Conservation (phyloP, 2,113 vertebrate species). For the Probosciger aterrimus region DNA sequence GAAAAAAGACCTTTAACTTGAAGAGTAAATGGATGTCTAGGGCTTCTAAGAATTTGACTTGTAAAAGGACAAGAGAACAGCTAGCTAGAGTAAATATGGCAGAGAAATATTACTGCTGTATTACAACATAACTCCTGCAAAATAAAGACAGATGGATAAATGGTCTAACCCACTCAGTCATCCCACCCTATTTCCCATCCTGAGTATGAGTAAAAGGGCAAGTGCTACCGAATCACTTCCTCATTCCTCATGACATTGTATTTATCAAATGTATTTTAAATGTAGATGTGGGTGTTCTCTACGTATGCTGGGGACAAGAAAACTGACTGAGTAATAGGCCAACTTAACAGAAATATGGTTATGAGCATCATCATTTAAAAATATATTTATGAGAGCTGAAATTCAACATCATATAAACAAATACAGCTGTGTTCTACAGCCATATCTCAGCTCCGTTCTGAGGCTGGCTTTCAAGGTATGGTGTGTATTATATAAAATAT, state of each 20-base stretch:
- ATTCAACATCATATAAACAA: conserved; percentile 26
- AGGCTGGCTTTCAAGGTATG: neutral
- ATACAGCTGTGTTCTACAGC: neutral
- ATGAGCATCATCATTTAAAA: neutral
- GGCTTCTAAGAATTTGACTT: neutral
- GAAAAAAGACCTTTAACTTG: neutral
- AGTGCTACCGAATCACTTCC: neutral
- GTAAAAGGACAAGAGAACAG: conserved; percentile 1
- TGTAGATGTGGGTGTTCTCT: neutral
- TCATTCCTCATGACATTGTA: neutral
- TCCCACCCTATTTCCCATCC: neutral
- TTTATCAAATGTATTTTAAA: conserved; percentile 30
- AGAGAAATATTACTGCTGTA: neutral
- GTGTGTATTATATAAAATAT: neutral
- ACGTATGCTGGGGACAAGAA: neutral
- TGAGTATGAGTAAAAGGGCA: conserved; percentile 19
- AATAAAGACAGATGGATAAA: conserved; percentile 48
- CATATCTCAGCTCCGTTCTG: conserved; percentile 26
- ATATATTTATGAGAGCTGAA: neutral
- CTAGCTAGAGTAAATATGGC: neutral
- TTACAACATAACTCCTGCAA: neutral
- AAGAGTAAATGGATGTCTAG: neutral
- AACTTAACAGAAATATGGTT: neutral
- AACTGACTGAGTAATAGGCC: conserved; percentile 28
- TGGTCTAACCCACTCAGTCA: conserved; percentile 19